phyloP scores from a whole-genome alignment of 2,113 vertebrate genomes.

The Hydropotes inermis region DNA sequence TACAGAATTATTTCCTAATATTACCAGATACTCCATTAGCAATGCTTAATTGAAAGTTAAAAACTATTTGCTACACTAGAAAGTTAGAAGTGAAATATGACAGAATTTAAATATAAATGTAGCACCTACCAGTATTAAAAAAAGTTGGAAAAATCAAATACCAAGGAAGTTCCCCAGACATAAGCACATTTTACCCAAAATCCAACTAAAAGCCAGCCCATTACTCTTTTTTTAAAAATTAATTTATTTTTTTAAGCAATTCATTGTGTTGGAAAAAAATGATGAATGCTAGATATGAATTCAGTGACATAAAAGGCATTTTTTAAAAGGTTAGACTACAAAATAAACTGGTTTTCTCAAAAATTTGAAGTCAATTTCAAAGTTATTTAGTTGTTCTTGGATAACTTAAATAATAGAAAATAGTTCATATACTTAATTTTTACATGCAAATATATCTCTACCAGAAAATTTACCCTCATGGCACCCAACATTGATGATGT shows the following conservation, averaged over 20 bases:
- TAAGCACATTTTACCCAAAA: conserved; percentile 83
- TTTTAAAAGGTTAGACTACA: conserved; percentile 85
- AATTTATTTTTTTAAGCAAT: conserved; percentile 77
- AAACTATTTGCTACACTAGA: conserved; percentile 87
- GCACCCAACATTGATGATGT: too few species aligned
- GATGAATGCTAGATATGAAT: conserved; percentile 83
- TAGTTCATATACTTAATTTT: too few species aligned
- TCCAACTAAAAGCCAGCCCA: conserved; percentile 83
- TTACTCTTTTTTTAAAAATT: conserved; percentile 74
- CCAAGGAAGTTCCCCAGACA: conserved; percentile 79
- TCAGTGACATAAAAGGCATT: conserved; percentile 90
- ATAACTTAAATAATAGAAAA: too few species aligned
- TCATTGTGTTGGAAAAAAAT: conserved; percentile 81
- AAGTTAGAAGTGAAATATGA: conserved; percentile 86
- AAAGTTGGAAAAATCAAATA: conserved; percentile 70
- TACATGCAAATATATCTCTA: too few species aligned
- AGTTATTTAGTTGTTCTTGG: conserved; percentile 84
- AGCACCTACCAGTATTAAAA: conserved; percentile 83
- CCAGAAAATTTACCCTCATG: too few species aligned
- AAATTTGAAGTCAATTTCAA: conserved; percentile 86
- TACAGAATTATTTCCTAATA: conserved; percentile 85
- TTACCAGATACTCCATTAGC: conserved; percentile 88
- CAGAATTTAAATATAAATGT: conserved; percentile 76
- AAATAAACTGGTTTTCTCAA: conserved; percentile 86
- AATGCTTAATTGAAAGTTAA: conserved; percentile 86